Conservation (phyloP, 2,797 vertebrate species). For the Poeciliopsis presidionis region DNA sequence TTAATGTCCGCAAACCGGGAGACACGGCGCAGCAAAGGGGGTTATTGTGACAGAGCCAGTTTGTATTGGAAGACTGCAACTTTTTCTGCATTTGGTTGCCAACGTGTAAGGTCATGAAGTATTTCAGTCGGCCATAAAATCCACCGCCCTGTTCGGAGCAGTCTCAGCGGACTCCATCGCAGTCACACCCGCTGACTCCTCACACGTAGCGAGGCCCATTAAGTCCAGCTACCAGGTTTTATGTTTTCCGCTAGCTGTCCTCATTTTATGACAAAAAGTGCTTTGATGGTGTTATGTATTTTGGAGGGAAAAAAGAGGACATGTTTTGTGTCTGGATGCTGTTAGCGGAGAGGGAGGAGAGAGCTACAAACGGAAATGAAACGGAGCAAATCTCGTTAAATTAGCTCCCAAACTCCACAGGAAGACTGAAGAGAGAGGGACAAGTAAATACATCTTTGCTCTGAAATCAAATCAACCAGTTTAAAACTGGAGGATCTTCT, state of each 20-base stretch:
- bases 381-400: not conserved
- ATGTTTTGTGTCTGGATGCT: conserved; percentile 31
- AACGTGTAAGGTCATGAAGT: conserved; percentile 73
- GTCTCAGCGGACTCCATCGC: conserved; percentile 64
- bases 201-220: conserved; percentile 72
- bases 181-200: conserved; percentile 62
- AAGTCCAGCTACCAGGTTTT: conserved; percentile 66
- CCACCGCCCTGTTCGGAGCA: conserved; percentile 33
- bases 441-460: not conserved
- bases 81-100: conserved; percentile 47
- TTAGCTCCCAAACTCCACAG: not conserved
- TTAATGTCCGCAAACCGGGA: conserved; percentile 61
- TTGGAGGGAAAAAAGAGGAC: conserved; percentile 33
- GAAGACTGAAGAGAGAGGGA: not conserved
- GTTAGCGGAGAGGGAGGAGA: conserved; percentile 16
- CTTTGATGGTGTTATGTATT: conserved; percentile 64
- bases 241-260: conserved; percentile 36
- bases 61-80: conserved; percentile 28
- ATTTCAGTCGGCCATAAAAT: conserved; percentile 75
- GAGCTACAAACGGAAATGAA: not conserved
- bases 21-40: conserved; percentile 14
- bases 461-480: not conserved
- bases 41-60: conserved; percentile 26
- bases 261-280: conserved; percentile 52
- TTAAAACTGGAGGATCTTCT: not conserved